Evolutionary conservation across 2,797 vertebrate genomes (phyloP).

Genomic region (Oryzias dopingdopingensis): DNA sequence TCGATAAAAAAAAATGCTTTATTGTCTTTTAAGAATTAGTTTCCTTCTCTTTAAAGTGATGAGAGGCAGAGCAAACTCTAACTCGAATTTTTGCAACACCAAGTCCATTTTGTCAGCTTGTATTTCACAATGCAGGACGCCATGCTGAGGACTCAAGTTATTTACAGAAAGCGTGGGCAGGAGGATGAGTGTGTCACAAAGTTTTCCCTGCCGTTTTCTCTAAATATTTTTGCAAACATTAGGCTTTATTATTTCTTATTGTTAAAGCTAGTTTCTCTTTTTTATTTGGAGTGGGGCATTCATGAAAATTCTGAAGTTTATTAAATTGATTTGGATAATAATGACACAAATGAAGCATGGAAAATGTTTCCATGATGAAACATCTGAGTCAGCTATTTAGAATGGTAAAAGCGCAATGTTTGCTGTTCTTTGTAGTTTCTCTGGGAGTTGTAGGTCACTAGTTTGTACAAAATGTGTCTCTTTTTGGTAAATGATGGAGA

Average conservation of each 20-base stretch:
- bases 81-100: not conserved
- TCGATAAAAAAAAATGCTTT: too few species aligned
- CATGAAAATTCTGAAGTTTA: too few species aligned
- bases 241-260: not conserved
- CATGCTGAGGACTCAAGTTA: slow-evolving; percentile 8
- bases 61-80: not conserved
- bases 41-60: too few species aligned
- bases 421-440: not conserved
- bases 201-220: not conserved
- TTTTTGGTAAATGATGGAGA: slow-evolving; percentile 21
- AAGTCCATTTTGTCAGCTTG: not conserved
- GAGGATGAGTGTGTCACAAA: not conserved
- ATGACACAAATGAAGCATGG: not conserved
- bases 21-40: too few species aligned
- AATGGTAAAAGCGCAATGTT: not conserved
- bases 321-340: too few species aligned
- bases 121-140: slow-evolving; percentile 6
- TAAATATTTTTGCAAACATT: slow-evolving; percentile 6
- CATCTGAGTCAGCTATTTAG: not conserved
- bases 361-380: not conserved
- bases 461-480: not conserved
- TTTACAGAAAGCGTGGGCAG: slow-evolving; percentile 19
- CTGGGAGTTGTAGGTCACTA: slow-evolving; percentile 1
- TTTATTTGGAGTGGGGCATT: too few species aligned
- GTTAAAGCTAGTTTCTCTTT: too few species aligned